Evolutionary conservation across 2,888 invertebrate genomes (phyloP).

Genomic region (Lasioglossum pauxillum): DNA sequence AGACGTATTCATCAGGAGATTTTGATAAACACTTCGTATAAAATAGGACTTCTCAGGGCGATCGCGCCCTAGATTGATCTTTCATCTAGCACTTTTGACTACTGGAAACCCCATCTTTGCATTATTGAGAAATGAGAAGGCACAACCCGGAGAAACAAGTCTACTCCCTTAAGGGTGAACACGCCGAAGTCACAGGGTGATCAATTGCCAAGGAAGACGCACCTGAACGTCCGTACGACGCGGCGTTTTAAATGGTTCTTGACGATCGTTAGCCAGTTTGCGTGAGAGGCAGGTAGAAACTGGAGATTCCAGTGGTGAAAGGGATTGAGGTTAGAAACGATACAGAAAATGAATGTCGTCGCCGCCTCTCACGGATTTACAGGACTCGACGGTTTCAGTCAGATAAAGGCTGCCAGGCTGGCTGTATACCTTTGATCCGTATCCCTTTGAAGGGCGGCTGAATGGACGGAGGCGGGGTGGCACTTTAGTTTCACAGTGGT

Average conservation of each 20-base stretch:
- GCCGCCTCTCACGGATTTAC: conserved; percentile 36
- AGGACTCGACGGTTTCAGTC: conserved; percentile 52
- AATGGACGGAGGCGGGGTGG: conserved; percentile 62
- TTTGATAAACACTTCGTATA: background rate
- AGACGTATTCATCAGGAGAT: background rate
- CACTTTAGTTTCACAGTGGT: conserved; percentile 66
- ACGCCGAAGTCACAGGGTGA: background rate
- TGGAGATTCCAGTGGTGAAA: conserved; percentile 25
- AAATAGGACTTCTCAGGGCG: no score
- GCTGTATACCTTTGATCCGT: conserved; percentile 67
- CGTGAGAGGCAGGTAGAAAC: conserved; percentile 11
- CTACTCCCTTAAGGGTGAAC: background rate
- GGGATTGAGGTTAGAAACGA: conserved; percentile 27
- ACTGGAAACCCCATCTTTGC: no score
- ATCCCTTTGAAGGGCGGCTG: conserved; percentile 66
- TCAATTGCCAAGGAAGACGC: background rate
- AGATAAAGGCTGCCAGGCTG: conserved; percentile 59
- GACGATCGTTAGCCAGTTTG: background rate
- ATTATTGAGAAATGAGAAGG: no score
- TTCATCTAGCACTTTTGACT: no score
- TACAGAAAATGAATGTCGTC: conserved; percentile 29
- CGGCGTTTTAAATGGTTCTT: background rate
- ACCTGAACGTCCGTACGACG: background rate
- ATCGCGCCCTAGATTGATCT: no score
- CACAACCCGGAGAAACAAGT: no score